A percentile compares a stretch with the other conserved stretches of the same genome.
Evolutionary conservation across 2,797 vertebrate species (phyloP).

Genomic region (Pristis pectinata): DNA sequence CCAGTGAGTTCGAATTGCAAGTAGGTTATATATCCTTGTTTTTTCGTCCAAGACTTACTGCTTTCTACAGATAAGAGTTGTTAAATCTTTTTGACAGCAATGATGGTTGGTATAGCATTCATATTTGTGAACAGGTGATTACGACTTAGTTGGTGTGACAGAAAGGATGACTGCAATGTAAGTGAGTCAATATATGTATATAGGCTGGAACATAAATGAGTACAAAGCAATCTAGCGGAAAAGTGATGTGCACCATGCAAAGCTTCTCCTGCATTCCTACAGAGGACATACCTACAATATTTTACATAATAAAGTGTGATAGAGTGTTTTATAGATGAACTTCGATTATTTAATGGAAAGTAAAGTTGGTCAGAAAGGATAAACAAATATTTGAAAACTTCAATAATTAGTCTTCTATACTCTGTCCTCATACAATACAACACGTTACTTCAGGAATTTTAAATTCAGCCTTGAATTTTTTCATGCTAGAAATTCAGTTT

Average conservation of each 20-base stretch:
- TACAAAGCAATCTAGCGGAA: neutral
- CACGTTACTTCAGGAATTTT: neutral
- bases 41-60: slow-evolving; percentile 39
- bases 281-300: neutral
- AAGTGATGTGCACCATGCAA: neutral
- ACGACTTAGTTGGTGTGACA: slow-evolving; percentile 22
- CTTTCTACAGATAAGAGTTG: neutral
- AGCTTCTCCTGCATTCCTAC: neutral
- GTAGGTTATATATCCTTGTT: slow-evolving; percentile 49
- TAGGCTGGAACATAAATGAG: neutral
- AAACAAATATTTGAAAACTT: neutral
- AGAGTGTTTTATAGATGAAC: too few species aligned
- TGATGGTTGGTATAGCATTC: neutral
- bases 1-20: slow-evolving; percentile 43
- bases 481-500: neutral
- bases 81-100: slow-evolving; percentile 7
- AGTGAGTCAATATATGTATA: neutral
- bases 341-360: neutral
- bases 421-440: neutral
- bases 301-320: neutral
- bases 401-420: neutral
- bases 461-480: neutral
- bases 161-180: neutral
- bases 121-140: slow-evolving; percentile 16
- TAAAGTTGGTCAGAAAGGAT: neutral